Base-by-base conservation (phyloP, 2,888 invertebrate species). In the Trilocha varians region DNA sequence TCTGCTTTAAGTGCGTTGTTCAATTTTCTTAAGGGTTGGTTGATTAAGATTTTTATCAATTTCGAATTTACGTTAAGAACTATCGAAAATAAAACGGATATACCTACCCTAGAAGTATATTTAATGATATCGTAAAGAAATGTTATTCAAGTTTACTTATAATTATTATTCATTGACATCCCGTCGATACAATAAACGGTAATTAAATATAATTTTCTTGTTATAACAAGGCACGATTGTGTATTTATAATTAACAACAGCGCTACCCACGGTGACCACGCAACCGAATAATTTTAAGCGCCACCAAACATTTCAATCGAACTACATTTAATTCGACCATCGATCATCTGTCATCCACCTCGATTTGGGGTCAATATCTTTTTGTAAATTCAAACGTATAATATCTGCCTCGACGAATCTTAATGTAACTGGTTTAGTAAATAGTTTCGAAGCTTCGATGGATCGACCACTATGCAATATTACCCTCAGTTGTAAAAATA, bases 301-400 rank as follows among this genome's bases (percentile, higher is more conserved):
- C 77, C 76, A 72, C 62, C 62, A 66, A 67, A 73, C 69, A 61
- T 69, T 70, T 74, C 71, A 71, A 71, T 76, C 74, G 73, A 62
- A 58, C 53, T 55, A 59, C 62, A 52, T 66, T 67, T 71, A 68
- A 71, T 74, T 68, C 65, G 59, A 63, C 62, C 70, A 82, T 83
- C 78, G 65, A 79, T 82, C 82, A 82, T 77, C 73, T 67, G 72
- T 65, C 73, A 68, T 72, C 79, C 70, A 73, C 68, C 71, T 74
- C 65, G 44, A 61, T 57, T 58, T 50, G 72, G 65, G 80, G 79
- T 83, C 82, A 82, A 79, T 79, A 80, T 80, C 78, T 82, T 70
- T 74, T 70, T 57, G 60, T 62, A 70, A 69, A 72, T 70, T 70
- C 65, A 62, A 76, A 69, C 61, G 59, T 54, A 56, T 53, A 47